These are phyloP conservation scores for Meloe dianella DNA, from an alignment of 2,888 invertebrate genomes.

Conservation along the genomic window DNA sequence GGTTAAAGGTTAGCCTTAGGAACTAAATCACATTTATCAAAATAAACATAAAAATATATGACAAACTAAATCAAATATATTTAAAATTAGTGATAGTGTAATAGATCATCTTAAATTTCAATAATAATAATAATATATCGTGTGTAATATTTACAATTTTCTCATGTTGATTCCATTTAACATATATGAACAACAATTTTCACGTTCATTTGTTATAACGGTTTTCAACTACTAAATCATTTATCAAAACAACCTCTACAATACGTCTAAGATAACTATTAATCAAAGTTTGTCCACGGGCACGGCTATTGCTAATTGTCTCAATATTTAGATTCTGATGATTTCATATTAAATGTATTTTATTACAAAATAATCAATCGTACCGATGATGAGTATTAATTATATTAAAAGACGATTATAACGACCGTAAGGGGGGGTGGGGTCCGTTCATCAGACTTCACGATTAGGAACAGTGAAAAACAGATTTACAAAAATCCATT, in stretches of 20 bases:
- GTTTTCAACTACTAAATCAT: constrained; percentile 9
- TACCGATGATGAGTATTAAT: background rate
- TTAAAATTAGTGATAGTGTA: background rate
- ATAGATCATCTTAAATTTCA: background rate
- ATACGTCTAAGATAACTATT: constrained; percentile 1
- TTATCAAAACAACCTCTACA: constrained; percentile 13
- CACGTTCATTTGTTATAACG: constrained; percentile 13
- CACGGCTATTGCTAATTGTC: constrained; percentile 14
- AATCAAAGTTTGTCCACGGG: constrained; percentile 14
- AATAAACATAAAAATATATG: background rate
- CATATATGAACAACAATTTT: constrained; percentile 5
- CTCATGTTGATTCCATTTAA: constrained; percentile 12
- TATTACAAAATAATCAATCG: background rate
- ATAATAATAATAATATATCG: background rate
- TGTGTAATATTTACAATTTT: background rate
- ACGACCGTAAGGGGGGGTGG: background rate
- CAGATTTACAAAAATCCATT: no score
- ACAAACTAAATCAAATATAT: background rate
- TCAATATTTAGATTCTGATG: constrained; percentile 12
- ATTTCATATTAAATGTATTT: background rate
- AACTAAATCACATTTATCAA: constrained; percentile 18
- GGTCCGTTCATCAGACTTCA: no score
- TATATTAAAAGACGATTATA: background rate
- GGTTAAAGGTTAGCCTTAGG: constrained; percentile 14
- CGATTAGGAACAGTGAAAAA: no score